A percentile compares a stretch with the other conserved stretches of the same genome.
Evolutionary conservation across 2,113 vertebrate genomes (phyloP).

Genomic region (Clarias batrachus): DNA sequence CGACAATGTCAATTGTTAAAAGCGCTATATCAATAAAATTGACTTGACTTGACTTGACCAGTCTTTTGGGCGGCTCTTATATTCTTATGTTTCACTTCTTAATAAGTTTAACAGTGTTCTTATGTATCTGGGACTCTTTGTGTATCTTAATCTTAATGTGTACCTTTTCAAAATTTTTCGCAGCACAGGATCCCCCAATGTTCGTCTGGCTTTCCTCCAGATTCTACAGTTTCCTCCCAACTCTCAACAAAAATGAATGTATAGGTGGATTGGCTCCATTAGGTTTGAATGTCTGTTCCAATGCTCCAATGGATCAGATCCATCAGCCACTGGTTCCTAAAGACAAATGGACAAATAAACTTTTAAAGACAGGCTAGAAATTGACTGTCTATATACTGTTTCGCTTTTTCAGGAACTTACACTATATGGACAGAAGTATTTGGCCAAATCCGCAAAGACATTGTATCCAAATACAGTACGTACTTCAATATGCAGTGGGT

Average conservation of each 20-base stretch:
- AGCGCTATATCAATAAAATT: too few relatives aligned
- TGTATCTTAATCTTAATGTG: not conserved
- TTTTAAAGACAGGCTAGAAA: not conserved
- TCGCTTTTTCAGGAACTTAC: too few relatives aligned
- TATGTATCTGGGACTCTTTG: not conserved
- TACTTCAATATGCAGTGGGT: too few relatives aligned
- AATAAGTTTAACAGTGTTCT: not conserved
- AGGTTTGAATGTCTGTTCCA: not conserved
- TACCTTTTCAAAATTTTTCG: not conserved
- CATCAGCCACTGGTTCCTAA: not conserved
- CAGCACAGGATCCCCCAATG: not conserved
- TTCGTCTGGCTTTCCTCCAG: not conserved
- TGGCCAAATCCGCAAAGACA: too few relatives aligned
- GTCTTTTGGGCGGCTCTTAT: not conserved
- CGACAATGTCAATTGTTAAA: too few relatives aligned
- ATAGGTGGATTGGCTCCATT: not conserved
- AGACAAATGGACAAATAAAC: not conserved
- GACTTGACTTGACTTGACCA: too few relatives aligned
- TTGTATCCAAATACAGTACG: too few relatives aligned
- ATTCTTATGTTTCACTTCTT: not conserved
- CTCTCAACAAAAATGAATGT: not conserved
- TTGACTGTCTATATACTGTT: not conserved
- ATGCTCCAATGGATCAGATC: not conserved
- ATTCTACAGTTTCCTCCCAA: not conserved
- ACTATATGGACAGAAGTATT: too few relatives aligned